Percentiles rank a stretch among this genome's conserved stretches.
Conservation (phyloP, 2,113 vertebrate genomes). For the Daubentonia madagascariensis region DNA sequence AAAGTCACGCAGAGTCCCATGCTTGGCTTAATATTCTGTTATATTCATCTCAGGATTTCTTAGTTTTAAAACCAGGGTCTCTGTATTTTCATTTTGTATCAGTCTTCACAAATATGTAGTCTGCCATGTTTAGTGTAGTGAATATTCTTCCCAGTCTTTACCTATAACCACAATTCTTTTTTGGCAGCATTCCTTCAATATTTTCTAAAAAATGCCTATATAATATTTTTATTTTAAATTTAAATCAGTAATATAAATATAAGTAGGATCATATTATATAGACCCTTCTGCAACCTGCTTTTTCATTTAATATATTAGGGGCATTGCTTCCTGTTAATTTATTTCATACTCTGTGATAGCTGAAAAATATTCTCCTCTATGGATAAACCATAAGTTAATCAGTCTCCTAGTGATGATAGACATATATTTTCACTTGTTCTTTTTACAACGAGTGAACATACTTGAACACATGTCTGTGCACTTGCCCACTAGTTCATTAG, state of each 20-base stretch:
- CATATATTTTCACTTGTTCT: neutral
- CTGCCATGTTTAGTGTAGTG: neutral
- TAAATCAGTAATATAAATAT: slow-evolving; percentile 31
- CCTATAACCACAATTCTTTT: neutral
- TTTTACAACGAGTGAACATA: neutral
- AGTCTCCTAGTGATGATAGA: neutral
- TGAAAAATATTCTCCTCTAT: neutral
- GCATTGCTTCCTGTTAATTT: neutral
- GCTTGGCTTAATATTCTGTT: neutral
- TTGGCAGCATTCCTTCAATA: neutral
- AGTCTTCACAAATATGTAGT: neutral
- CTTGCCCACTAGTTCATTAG: neutral
- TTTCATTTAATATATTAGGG: neutral
- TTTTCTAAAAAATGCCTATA: neutral
- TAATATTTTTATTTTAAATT: slow-evolving; percentile 37
- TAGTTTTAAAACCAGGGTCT: neutral
- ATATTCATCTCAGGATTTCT: neutral
- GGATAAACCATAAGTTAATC: slow-evolving; percentile 2
- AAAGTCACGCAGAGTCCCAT: neutral
- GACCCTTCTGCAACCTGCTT: neutral
- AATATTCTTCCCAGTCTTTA: neutral
- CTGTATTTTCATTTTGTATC: neutral
- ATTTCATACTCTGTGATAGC: neutral
- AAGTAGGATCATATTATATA: neutral
- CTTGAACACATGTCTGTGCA: neutral